Evolutionary conservation across 2,888 invertebrate species (phyloP), one percentile per base, ranked within the genome.

Genomic region (Amblyteles armatorius): DNA sequence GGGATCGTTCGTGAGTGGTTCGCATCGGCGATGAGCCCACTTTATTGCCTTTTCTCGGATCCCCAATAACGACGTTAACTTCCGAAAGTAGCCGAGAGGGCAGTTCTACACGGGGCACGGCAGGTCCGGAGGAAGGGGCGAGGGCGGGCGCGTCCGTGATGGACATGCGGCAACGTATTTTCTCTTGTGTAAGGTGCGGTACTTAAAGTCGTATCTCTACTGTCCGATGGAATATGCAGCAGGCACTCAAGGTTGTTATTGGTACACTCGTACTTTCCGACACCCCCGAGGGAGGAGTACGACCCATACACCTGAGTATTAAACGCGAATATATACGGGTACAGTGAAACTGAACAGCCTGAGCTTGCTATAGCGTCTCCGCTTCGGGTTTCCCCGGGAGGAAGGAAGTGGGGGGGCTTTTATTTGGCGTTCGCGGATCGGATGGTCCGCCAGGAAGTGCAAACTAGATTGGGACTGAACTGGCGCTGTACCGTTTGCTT

Each of bases 21-120:
- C 72, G 84, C 80, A 86, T 86, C 63, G 73, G 73, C 79, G 82
- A 86, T 86, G 82, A 84, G 84, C 63, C 48, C 77, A 86, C 84
- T 86, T 86, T 85, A 86, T 86, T 84, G 82, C 82, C 79, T 81
- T 63, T 81, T 81, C 79, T 76, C 48, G 71, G 74, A 84, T 84
- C 60, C 29, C 76, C 84, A 63, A 80, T 86, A 82, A 82, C 82
- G 80, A 78, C 80, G 82, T 84, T 84, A 82, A 84, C 86, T 79
- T 84, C 52, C 72, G 74, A 67, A 26, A 48, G 71, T 19, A 19
- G 36, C 36, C 52, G 19, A 67, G 52, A 80, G 80, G 76, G 44
- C 44, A 60, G 60, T 60, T 36, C 60, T 48, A 55, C 26, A 44
- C 68, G 13, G 16, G n/a, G 44, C 22, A 3, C 44, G 57, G 40